phyloP scores from a whole-genome alignment of 2,797 vertebrate species.

The Danio tinwini region DNA sequence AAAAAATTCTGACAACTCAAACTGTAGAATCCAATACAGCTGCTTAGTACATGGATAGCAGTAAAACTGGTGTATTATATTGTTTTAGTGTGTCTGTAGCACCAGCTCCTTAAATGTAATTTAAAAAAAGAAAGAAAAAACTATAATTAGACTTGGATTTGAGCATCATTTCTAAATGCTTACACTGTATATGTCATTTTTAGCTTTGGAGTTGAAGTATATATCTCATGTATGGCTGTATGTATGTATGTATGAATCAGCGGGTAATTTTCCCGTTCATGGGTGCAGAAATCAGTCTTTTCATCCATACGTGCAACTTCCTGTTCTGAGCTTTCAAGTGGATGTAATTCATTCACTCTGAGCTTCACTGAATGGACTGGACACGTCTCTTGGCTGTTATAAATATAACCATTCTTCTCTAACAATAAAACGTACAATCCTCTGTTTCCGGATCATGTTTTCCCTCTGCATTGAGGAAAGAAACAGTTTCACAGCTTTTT shows the following conservation, averaged over 20 bases:
- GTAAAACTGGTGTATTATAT: too few relatives aligned
- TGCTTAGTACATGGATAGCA: too few relatives aligned
- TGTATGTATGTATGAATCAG: background rate
- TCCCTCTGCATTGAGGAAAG: constrained; percentile 23
- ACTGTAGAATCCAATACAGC: too few relatives aligned
- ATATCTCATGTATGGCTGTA: background rate
- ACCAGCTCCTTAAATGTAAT: too few relatives aligned
- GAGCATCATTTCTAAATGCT: too few relatives aligned
- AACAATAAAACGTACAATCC: constrained; percentile 15
- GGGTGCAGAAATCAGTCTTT: background rate
- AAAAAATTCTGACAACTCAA: too few relatives aligned
- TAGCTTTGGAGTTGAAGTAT: background rate
- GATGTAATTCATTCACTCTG: constrained; percentile 20
- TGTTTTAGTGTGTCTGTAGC: too few relatives aligned
- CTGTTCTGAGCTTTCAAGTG: constrained; percentile 22
- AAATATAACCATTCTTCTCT: constrained; percentile 35
- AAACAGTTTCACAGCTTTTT: constrained; percentile 16
- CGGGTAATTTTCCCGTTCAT: background rate
- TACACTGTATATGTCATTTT: background rate
- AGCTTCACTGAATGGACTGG: constrained; percentile 27
- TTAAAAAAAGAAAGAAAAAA: too few relatives aligned
- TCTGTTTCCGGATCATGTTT: constrained; percentile 34
- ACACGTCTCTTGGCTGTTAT: constrained; percentile 30
- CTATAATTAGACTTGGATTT: too few relatives aligned
- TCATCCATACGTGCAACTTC: constrained; percentile 29